Evolutionary conservation across 2,113 vertebrate species (phyloP), one percentile per base, ranked within the genome.

Genomic region (Trematomus loennbergii): DNA sequence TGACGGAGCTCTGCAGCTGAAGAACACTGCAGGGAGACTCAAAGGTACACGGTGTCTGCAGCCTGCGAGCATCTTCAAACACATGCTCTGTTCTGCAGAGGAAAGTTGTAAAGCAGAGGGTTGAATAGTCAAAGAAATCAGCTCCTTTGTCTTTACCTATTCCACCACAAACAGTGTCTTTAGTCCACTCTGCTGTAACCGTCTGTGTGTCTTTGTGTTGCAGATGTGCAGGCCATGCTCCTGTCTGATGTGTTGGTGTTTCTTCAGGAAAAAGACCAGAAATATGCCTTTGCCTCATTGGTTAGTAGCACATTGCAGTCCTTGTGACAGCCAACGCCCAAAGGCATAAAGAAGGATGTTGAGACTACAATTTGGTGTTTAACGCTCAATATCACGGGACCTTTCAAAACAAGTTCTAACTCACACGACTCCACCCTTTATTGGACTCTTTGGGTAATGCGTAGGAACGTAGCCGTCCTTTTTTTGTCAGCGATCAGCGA

Each of bases 191-290:
- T 25, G 76, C 40, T 18, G 6, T 1, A 15, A 3, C 13, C n/a
- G 29, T 52, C 46, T 54, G 58, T 48, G 48, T 12, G 3, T 66
- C 10, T 46, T 48, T 22, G 13, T 67, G 50, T 62, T 83, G n/a
- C 87, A 99, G 97, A 99, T 75, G 97, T 97, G 59, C 96, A 96
- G 18, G 96, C 97, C n/a, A 93, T 99, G 85, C 95, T 99, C 12
- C 95, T 99, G 69, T 96, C 96, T 9, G 97, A 97, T 17, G 91
- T 97, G 72, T 92, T 99, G 7, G 85, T 98, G 45, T 98, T 99
- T 89, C 96, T 99, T 82, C 97, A 98, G 90, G 97, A 99, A 85
- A 99, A 99, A 83, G 97, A 99, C 86, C 97, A 99, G 94, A 99
- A 98, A 71, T 99, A 97, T 4, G 79, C 96, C 40, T 99, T 99